Evolutionary conservation across 2,888 invertebrate species (phyloP), one percentile per base, ranked within the genome.

Genomic region (Alloscopus bannaensis): DNA sequence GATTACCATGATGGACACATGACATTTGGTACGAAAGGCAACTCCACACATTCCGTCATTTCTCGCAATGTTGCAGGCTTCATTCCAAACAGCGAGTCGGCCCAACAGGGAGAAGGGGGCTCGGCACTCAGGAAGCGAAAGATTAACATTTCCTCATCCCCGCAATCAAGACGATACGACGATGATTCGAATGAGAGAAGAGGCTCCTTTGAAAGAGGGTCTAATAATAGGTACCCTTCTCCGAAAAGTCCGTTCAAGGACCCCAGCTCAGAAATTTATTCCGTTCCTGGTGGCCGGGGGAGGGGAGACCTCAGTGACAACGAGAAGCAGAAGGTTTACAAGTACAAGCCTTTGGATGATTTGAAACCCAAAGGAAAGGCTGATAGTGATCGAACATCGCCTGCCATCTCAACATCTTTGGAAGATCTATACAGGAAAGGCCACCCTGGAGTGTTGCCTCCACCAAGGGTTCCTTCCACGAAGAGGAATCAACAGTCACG

Each of bases 371-470:
- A n/a, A n/a, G 29, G 47, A 18, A n/a, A 60, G 28, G 26, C 47
- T 2, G 66, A 26, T 16, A 60, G 62, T 18, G 80, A 73, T 24
- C 22, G 24, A 64, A 69, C 75, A 0, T 64, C 70, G 3, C 60
- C 68, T 13, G 65, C 55, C 20, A 52, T 64, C 22, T 52, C 68
- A 11, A 20, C 45, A 8, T 57, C 75, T 36, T 59, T 80, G 36
- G 69, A 55, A n/a, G 80, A 68, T 8, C 42, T 82, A 2, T 76
- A 76, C 29, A 24, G 52, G 16, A 42, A 80, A 57, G 82, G 82
- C 6, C 82, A 82, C 24, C 82, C 82, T 6, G 82, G 79, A n/a
- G 70, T 82, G 24, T n/a, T 80, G 2, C 70, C 65, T 3, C 64
- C 82, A n/a, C 80, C 80, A 26, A 64, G 40, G 36, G 8, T 26